Evolutionary conservation across 1,140 invertebrate genomes (phyloP), one percentile per base, ranked within the genome.

Genomic region (Anastatus disparis): DNA sequence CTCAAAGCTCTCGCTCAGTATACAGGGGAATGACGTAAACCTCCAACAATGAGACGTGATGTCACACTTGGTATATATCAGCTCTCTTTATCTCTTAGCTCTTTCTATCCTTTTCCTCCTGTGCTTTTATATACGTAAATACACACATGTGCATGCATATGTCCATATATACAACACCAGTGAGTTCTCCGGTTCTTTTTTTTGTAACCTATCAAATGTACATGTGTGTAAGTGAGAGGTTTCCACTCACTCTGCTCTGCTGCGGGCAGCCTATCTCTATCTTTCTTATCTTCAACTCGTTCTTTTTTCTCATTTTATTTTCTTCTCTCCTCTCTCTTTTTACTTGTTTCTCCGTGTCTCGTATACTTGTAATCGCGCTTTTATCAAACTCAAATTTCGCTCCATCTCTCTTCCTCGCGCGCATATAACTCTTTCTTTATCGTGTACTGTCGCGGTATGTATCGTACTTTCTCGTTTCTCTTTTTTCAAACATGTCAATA

Each of bases 11-110:
- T 58, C 42, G 26, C 15, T 9, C 35, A 27, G 26, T 15, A 2
- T 26, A 22, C 40, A 50, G 46, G 66, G 38, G 17, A 85, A 85
- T 86, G 84, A 86, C 83, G 84, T 86, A 85, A 86, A 84, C 82
- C 79, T 84, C 82, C 79, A 85, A 86, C 84, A 86, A 86, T 84
- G 84, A 85, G 79, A 77, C 83, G 81, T 82, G 81, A 82, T 82
- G 81, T 82, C 81, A 82, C 79, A 81, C 40, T 20, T 9, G 15
- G 26, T 7, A 22, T 13, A 44, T 3, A 44, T n/a, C 40, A 2
- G 12, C 13, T n/a, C 44, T 17, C 17, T 10, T 27, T 17, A 26
- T 31, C 52, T 17, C 17, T n/a, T n/a, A n/a, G n/a, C n/a, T 31
- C 26, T 53, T n/a, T n/a, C 52, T 12, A 15, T 29, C 13, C 9